Base-by-base conservation (phyloP, 2,113 vertebrate species). In the Urocitellus parryii region DNA sequence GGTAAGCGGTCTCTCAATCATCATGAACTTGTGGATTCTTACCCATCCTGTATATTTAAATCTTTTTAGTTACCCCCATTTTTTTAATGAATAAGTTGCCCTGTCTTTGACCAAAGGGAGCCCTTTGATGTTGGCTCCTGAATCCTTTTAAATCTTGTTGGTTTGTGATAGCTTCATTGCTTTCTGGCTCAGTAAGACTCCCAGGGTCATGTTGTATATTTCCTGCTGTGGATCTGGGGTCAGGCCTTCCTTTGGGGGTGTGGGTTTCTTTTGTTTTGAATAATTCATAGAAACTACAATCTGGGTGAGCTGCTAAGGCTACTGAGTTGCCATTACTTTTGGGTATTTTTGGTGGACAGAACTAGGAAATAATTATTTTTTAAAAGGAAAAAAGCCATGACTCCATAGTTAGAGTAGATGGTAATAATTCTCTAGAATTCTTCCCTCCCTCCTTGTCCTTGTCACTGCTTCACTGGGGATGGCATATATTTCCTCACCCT, bases 281-380 rank as follows among this genome's bases (percentile, higher is more conserved):
- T 25, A 3, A 20, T 63, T 10, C 25, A 76, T 84, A 72, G 86
- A 93, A 77, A 63, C 48, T 65, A 48, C 4, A n/a, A 0, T 67
- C 48, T 76, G 25, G 18, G 42, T 48, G 72, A 45, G 86, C 56
- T 70, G 24, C 37, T 90, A 63, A 20, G 78, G 86, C 58, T 80
- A 12, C 24, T 82, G 65, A 14, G n/a, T 34, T 78, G 65, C 65
- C 8, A 2, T 65, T 89, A 42, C 79, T 92, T 90, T 90, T 81
- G 45, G n/a, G 5, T 22, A 24, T 58, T 77, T 89, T 85, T 4
- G 14, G 37, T 77, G 73, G 18, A 11, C 79, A n/a, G 20, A 73
- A 11, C 37, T 42, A 67, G 58, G 42, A 81, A 53, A 70, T 83
- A 63, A 76, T 83, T 89, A 34, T 61, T 84, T 95, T 86, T 90